A percentile compares a stretch with the other conserved stretches of the same genome.
Evolutionary conservation across 2,797 vertebrate genomes (phyloP).

Genomic region (Catostomus latipinnis): DNA sequence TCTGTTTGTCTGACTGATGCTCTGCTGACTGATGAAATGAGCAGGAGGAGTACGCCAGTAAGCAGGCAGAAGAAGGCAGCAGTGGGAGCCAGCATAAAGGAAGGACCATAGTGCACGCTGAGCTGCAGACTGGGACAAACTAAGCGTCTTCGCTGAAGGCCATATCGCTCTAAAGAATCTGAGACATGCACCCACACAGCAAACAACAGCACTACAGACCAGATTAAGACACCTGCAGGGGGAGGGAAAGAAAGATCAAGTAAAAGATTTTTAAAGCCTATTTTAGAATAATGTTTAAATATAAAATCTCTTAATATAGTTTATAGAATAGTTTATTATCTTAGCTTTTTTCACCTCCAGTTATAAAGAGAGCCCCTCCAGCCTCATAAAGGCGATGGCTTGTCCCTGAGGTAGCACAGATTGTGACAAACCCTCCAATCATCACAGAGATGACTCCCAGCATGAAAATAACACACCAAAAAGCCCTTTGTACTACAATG

Average conservation of each 20-base stretch:
- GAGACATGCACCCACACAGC: constrained; percentile 89
- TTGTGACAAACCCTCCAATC: constrained; percentile 81
- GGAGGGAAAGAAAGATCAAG: too few species aligned
- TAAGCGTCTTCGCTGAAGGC: constrained; percentile 68
- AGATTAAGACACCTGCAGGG: constrained; percentile 81
- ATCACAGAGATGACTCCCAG: constrained; percentile 78
- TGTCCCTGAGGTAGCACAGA: constrained; percentile 84
- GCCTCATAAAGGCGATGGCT: constrained; percentile 83
- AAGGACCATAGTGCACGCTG: constrained; percentile 83
- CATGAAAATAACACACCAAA: constrained; percentile 85
- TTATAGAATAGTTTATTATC: too few species aligned
- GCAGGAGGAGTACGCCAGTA: constrained; percentile 84
- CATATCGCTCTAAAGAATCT: constrained; percentile 85
- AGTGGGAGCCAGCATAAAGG: constrained; percentile 86
- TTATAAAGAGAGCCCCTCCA: constrained; percentile 83
- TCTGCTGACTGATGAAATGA: constrained; percentile 66
- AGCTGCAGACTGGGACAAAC: constrained; percentile 72
- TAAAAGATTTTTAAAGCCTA: too few species aligned
- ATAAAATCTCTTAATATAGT: too few species aligned
- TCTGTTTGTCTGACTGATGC: constrained; percentile 4
- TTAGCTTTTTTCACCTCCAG: constrained; percentile 73
- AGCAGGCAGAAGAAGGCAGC: constrained; percentile 86
- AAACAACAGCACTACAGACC: constrained; percentile 84
- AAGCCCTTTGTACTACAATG: constrained; percentile 82
- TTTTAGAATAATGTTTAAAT: neutral